A percentile compares a stretch with the other conserved stretches of the same genome.
phyloP scores from a whole-genome alignment of 2,113 vertebrate genomes.

The Scolopax mira region DNA sequence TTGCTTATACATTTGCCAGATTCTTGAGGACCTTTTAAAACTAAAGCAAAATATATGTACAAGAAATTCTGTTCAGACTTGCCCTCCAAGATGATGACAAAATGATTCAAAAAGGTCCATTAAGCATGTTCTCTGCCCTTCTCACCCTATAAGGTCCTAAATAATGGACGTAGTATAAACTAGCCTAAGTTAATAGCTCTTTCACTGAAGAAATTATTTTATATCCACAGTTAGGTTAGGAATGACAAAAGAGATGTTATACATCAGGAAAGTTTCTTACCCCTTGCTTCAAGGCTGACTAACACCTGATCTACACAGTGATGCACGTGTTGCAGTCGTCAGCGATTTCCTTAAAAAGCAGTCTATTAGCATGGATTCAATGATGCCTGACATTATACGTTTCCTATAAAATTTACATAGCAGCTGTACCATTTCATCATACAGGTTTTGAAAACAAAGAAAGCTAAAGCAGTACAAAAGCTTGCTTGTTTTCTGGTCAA shows the following conservation, averaged over 20 bases:
- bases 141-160: neutral
- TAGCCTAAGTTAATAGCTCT: neutral
- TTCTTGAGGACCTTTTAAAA: neutral
- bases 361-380: rapidly evolving
- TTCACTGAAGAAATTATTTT: neutral
- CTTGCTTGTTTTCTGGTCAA: neutral
- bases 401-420: neutral
- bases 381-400: neutral
- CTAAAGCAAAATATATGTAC: neutral
- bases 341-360: neutral
- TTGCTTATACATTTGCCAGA: neutral
- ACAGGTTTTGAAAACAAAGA: neutral
- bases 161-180: neutral
- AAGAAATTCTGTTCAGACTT: neutral
- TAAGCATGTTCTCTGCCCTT: neutral
- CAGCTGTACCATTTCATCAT: neutral
- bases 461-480: neutral
- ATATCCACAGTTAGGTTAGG: neutral
- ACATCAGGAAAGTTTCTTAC: neutral
- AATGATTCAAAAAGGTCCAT: neutral
- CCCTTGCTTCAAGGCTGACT: neutral
- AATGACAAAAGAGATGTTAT: neutral
- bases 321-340: neutral
- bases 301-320: neutral
- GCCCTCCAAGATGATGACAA: neutral